phyloP scores from a whole-genome alignment of 2,113 vertebrate species.

The Charadrius vociferus region DNA sequence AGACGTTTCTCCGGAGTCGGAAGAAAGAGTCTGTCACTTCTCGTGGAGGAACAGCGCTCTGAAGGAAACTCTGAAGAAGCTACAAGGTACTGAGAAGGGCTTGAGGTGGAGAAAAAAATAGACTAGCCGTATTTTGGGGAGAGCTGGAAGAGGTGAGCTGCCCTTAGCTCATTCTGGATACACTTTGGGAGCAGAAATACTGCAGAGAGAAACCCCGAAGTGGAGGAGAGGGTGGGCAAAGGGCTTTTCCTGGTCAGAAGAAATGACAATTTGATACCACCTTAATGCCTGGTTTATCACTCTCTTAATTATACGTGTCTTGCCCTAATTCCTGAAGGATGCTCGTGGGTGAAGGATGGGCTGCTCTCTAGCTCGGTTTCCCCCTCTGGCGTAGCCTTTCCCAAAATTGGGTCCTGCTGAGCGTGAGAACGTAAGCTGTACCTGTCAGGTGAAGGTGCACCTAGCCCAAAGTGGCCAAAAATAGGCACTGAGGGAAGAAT shows the following conservation, averaged over 20 bases:
- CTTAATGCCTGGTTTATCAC: background rate
- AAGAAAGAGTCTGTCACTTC: background rate
- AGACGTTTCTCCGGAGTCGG: background rate
- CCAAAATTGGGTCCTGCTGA: background rate
- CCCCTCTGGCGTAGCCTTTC: background rate
- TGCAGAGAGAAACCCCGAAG: background rate
- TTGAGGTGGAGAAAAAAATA: background rate
- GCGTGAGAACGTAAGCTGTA: background rate
- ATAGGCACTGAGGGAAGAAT: background rate
- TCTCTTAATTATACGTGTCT: background rate
- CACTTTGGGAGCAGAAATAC: background rate
- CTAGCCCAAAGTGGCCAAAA: background rate
- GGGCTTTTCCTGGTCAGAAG: background rate
- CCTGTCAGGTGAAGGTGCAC: background rate
- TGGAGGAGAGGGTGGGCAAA: background rate
- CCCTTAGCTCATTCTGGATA: accelerated
- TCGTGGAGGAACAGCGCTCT: background rate
- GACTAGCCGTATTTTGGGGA: accelerated
- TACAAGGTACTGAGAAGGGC: background rate
- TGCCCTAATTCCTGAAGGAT: background rate
- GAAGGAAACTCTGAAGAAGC: constrained; percentile 15
- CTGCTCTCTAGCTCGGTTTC: background rate
- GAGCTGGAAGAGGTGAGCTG: background rate
- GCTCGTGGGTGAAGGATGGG: background rate
- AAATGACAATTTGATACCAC: background rate